A percentile compares a stretch with the other conserved stretches of the same genome.
Conservation (phyloP, 2,797 vertebrate species). For the Phoeniculus purpureus region DNA sequence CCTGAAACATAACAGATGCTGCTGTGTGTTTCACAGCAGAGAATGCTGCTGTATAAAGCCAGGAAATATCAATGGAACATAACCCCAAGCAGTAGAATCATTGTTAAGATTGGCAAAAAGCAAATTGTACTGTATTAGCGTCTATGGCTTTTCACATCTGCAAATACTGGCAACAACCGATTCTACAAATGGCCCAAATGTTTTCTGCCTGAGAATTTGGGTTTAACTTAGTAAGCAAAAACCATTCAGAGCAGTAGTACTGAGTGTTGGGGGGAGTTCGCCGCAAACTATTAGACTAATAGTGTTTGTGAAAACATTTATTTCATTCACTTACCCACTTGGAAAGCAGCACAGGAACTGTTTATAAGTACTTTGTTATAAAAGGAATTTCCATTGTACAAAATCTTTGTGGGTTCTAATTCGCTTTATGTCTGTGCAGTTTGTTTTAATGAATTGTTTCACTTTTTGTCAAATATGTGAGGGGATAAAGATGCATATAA, state of each 20-base stretch:
- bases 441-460: neutral
- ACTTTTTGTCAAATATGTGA: neutral
- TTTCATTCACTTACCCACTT: neutral
- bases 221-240: conserved; percentile 59
- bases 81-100: conserved; percentile 57
- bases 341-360: neutral
- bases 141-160: conserved; percentile 73
- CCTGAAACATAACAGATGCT: conserved; percentile 75
- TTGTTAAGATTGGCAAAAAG: conserved; percentile 72
- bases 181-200: conserved; percentile 57
- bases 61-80: conserved; percentile 56
- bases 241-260: neutral
- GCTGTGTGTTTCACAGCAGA: conserved; percentile 40
- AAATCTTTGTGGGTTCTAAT: neutral
- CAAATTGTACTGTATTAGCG: conserved; percentile 64
- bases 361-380: neutral
- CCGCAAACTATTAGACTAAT: neutral
- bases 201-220: conserved; percentile 50
- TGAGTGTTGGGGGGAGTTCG: conserved; percentile 15
- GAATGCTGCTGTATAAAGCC: conserved; percentile 35
- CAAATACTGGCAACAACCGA: conserved; percentile 41
- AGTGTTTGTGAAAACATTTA: conserved; percentile 14
- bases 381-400: neutral
- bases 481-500: neutral
- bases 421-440: neutral